These are phyloP conservation scores for Cacoxenus indagator DNA, from an alignment of 2,888 invertebrate species.

Conservation along the genomic window DNA sequence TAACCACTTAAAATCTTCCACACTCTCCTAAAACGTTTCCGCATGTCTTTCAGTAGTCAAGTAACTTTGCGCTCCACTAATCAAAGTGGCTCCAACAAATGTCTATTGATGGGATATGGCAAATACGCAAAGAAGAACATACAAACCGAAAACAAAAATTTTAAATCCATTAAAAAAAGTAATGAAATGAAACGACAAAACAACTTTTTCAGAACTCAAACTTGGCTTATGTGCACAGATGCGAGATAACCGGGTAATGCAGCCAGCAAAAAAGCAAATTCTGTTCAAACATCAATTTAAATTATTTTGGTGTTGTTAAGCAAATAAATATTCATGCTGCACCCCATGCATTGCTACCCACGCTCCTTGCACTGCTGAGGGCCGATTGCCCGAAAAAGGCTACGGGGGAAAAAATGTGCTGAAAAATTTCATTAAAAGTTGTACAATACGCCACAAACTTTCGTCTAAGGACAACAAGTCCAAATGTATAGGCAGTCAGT, in stretches of 20 bases:
- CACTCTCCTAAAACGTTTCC: no score
- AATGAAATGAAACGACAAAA: background rate
- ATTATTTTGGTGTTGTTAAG: conserved; percentile 31
- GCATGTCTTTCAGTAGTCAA: no score
- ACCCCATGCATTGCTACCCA: conserved; percentile 17
- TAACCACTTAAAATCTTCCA: no score
- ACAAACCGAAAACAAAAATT: conserved; percentile 15
- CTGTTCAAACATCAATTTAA: conserved; percentile 40
- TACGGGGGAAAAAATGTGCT: conserved; percentile 7
- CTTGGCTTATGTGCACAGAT: conserved; percentile 34
- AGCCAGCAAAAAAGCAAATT: conserved; percentile 25
- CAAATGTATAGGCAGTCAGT: background rate
- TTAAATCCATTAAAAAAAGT: background rate
- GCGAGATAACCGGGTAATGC: conserved; percentile 32
- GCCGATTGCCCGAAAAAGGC: background rate
- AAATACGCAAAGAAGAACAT: background rate
- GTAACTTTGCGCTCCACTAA: conserved; percentile 54
- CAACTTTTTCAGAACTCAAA: conserved; percentile 33
- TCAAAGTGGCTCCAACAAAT: conserved; percentile 44
- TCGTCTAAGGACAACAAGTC: conserved; percentile 1
- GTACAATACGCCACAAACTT: conserved; percentile 15
- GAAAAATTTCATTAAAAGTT: conserved; percentile 42
- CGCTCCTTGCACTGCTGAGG: background rate
- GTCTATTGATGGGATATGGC: conserved; percentile 16
- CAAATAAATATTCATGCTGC: conserved; percentile 28